Evolutionary conservation across 2,113 vertebrate genomes (phyloP), one percentile per base, ranked within the genome.

Genomic region (Phyllostomus discolor): DNA sequence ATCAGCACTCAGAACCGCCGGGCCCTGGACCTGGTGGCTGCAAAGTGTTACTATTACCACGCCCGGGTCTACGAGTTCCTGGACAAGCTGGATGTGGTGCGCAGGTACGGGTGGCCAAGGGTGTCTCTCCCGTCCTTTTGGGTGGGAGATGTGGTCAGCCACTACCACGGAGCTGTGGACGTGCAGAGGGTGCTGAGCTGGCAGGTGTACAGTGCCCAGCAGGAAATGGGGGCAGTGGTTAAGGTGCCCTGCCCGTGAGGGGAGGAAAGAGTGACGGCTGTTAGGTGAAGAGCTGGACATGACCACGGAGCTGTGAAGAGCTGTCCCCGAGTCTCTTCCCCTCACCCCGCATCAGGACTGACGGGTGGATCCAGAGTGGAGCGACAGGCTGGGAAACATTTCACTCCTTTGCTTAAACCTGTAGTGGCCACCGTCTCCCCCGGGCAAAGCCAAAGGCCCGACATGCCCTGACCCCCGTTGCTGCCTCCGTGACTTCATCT

Each of bases 31-130:
- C 98, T 99, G 83, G 99, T 99, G 64, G 99, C 99, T 4, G 99
- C 99, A 0, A 99, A 99, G 94, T 99, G 99, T 98, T 99, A 99
- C 62, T 99, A 99, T 81, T 99, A 99, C 94, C 99, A 99, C 46
- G 99, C 99, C 46, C 98, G 99, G 6, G 99, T 99, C 93, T 99
- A 99, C 2, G 99, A 99, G 97, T 99, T 99, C 98, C 99, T 99
- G 80, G 98, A 99, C 95, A 99, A 99, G 97, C 99, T 99, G 41
- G 99, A 99, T 15, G 98, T 98, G 93, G 99, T 99, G 82, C 99
- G 99, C 98, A 99, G 99, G 99, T 99, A 97, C 79, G n/a, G 26
- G 4, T 0, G 24, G 22, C 64, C n/a, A 19, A 0, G 20, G 76
- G 46, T 69, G 85, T 78, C 24, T 16, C 50, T 64, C 2, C 26